Evolutionary conservation across 2,113 vertebrate species (phyloP).

Genomic region (Pachypanchax playfairii): DNA sequence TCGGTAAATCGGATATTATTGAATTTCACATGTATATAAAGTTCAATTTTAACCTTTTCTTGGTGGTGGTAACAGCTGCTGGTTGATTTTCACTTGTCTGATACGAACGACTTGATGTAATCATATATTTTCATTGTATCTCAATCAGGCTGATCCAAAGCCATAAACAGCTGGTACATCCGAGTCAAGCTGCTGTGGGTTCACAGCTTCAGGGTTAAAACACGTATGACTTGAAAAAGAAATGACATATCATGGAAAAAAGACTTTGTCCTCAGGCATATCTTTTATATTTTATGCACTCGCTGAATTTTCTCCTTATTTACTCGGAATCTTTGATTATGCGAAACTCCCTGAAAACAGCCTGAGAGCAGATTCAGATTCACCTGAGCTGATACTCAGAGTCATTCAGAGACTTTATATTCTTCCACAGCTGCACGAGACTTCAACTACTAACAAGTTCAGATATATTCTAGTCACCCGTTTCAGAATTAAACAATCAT

Average conservation of each 20-base stretch:
- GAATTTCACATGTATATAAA: slow-evolving; percentile 25
- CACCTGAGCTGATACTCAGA: not conserved
- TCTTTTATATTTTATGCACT: slow-evolving; percentile 23
- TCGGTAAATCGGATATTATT: too few relatives aligned
- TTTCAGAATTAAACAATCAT: too few relatives aligned
- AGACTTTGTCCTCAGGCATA: slow-evolving; percentile 61
- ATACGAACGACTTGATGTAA: slow-evolving; percentile 2
- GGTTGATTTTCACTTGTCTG: slow-evolving; percentile 14
- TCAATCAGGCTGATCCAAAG: slow-evolving; percentile 17
- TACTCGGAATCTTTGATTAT: too few relatives aligned
- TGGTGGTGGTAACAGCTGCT: not conserved
- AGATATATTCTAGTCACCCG: too few relatives aligned
- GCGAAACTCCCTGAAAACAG: too few relatives aligned
- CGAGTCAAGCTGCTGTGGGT: slow-evolving; percentile 24
- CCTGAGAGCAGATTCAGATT: too few relatives aligned
- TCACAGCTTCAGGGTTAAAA: slow-evolving; percentile 31
- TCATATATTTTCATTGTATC: not conserved
- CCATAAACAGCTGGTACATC: not conserved
- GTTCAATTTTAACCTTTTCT: slow-evolving; percentile 32
- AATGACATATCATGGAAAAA: slow-evolving; percentile 67
- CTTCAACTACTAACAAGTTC: not conserved
- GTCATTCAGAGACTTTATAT: not conserved
- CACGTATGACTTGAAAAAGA: slow-evolving; percentile 46
- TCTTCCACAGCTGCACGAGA: not conserved
- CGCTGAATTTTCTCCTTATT: not conserved